A percentile compares a stretch with the other conserved stretches of the same genome.
These are phyloP conservation scores for Amblyornis subalaris DNA, from an alignment of 2,113 vertebrate species.

Conservation along the genomic window DNA sequence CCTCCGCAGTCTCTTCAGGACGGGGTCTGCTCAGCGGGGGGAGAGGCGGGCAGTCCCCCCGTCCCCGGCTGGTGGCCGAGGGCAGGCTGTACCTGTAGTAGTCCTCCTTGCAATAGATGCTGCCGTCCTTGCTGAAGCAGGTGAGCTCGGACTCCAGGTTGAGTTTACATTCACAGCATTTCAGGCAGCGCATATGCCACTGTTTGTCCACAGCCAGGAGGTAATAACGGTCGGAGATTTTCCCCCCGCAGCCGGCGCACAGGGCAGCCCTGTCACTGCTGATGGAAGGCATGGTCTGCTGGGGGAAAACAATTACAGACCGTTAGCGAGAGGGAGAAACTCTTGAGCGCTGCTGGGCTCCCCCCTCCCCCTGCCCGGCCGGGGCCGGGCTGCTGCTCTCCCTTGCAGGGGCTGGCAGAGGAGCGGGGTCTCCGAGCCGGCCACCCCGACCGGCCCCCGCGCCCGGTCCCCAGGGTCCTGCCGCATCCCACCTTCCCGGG, in stretches of 20 bases:
- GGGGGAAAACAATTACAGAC: conserved; percentile 53
- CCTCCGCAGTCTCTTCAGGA: background rate
- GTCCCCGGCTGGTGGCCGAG: background rate
- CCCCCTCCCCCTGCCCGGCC: background rate
- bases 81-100: conserved; percentile 87
- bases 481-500: background rate
- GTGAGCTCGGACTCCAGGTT: conserved; percentile 98
- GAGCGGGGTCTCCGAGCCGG: background rate
- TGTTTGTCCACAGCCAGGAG: conserved; percentile 98
- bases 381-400: background rate
- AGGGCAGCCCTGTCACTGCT: conserved; percentile 89
- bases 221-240: conserved; percentile 97
- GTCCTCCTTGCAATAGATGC: conserved; percentile 99
- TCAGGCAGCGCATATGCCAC: conserved; percentile 99
- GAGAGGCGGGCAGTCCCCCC: background rate
- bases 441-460: background rate
- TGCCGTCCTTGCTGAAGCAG: conserved; percentile 98
- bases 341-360: background rate
- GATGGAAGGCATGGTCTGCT: conserved; percentile 90
- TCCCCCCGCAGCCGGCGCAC: conserved; percentile 95
- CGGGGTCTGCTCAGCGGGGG: background rate
- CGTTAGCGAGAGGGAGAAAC: conserved; percentile 39
- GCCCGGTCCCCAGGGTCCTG: background rate
- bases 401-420: background rate
- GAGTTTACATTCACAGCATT: conserved; percentile 97